Base-by-base conservation (phyloP, 1,140 invertebrate genomes). In the Pseudomyrmex concolor region DNA sequence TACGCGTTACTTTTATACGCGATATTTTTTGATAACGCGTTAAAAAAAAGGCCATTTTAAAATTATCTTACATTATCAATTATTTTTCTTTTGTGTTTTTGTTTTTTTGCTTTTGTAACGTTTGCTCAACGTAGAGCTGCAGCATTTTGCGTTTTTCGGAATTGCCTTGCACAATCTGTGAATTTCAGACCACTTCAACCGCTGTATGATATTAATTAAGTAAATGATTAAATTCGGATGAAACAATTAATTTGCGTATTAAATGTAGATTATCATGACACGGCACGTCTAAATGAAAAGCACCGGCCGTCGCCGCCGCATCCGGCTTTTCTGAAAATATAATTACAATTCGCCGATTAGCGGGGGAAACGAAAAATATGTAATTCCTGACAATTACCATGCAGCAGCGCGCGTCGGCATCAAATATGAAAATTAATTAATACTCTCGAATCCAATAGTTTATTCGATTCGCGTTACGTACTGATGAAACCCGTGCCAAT, bases 351-450 rank as follows among this genome's bases (percentile, higher is more conserved):
- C 54, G 54, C 76, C 76, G 76, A 80, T 80, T 70, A 80, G 76
- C 66, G 66, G n/a, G 64, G 70, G 19, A 64, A 25, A 34, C 34
- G 76, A 80, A 80, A 80, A 80, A 80, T 80, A 80, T 80, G 76
- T 80, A 80, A 80, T 80, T 80, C 55, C 76, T 80, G 76, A 80
- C 76, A 80, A 80, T 80, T 59, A 66, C 76, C 63, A 77, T 77
- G 59, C 45, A 74, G 60, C 34, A 34, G 19, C 43, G 25, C 50
- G 67, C 63, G 43, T 34, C 51, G 17, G 19, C 55, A 60, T 80
- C 76, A 80, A 80, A 80, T 80, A 70, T 80, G 66, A 80, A 80
- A 80, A 80, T 80, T 80, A 80, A 80, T 80, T 80, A 80, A 71
- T 70, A 70, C 66, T 66, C 76, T 70, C 76, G 54, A 70, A 80